Evolutionary conservation across 2,113 vertebrate species (phyloP).

Genomic region (Halichoeres trimaculatus): DNA sequence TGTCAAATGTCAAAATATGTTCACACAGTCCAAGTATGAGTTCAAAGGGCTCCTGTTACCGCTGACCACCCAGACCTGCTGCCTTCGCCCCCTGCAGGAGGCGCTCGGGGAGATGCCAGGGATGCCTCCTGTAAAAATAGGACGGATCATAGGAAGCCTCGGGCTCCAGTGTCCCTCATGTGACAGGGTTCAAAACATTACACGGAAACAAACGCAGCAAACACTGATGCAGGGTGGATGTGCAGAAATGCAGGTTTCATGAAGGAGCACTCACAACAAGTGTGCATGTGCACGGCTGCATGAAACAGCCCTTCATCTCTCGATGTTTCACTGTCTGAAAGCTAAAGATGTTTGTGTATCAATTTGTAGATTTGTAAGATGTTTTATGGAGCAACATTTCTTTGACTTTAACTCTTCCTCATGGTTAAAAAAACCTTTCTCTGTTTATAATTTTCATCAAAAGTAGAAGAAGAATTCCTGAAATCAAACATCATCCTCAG

Average conservation of each 20-base stretch:
- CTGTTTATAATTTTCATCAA: neutral
- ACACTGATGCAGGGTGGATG: neutral
- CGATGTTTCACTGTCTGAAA: too few relatives aligned
- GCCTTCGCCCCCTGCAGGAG: constrained; percentile 61
- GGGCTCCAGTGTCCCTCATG: constrained; percentile 71
- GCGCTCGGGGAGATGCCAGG: constrained; percentile 56
- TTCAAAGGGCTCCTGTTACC: constrained; percentile 70
- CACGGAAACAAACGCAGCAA: neutral
- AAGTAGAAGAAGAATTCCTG: neutral
- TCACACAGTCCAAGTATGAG: constrained; percentile 9
- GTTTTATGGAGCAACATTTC: too few relatives aligned
- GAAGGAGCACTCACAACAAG: neutral
- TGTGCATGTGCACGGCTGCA: neutral
- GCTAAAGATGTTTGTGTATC: too few relatives aligned
- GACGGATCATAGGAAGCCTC: constrained; percentile 63
- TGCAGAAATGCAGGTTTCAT: neutral
- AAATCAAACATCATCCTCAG: neutral
- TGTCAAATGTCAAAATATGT: constrained; percentile 26
- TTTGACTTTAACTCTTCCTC: too few relatives aligned
- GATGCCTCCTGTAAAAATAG: constrained; percentile 81
- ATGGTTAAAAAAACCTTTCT: neutral
- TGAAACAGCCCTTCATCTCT: neutral
- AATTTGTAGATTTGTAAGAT: too few relatives aligned
- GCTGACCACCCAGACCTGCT: constrained; percentile 55
- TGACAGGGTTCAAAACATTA: constrained; percentile 48